A percentile compares a stretch with the other conserved stretches of the same genome.
Evolutionary conservation across 2,113 vertebrate genomes (phyloP).

Genomic region (Cyanistes caeruleus): DNA sequence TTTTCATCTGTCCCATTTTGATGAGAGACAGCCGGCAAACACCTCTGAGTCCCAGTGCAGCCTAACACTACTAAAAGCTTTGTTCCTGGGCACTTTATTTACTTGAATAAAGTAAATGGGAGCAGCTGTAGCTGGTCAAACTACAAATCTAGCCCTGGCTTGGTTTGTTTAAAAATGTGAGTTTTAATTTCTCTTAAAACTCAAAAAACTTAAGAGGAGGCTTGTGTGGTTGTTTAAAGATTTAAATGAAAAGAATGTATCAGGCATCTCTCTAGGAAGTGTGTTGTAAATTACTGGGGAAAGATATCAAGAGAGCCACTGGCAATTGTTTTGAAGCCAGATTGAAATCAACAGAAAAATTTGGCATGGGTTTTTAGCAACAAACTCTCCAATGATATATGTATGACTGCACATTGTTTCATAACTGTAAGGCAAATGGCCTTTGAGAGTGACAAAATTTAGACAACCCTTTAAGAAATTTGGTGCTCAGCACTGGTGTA

Average conservation of each 20-base stretch:
- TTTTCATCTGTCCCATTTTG: neutral
- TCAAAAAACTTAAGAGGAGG: neutral
- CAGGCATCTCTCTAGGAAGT: neutral
- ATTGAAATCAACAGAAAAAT: conserved; percentile 28
- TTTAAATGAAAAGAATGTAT: neutral
- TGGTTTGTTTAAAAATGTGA: neutral
- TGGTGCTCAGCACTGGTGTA: neutral
- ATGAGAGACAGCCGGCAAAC: neutral
- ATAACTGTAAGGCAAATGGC: neutral
- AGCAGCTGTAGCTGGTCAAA: conserved; percentile 11
- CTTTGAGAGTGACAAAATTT: neutral
- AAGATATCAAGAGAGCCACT: neutral
- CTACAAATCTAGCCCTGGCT: neutral
- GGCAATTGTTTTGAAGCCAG: neutral
- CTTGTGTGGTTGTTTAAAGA: neutral
- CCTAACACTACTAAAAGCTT: neutral
- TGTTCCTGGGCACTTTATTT: neutral
- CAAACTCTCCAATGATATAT: neutral
- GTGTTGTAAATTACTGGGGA: neutral
- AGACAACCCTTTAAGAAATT: neutral
- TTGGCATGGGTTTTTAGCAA: neutral
- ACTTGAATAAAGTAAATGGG: neutral
- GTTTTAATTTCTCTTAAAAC: neutral
- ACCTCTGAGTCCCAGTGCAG: neutral
- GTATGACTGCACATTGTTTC: neutral